A percentile compares a stretch with the other conserved stretches of the same genome.
Evolutionary conservation across 2,797 vertebrate genomes (phyloP).

Genomic region (Poecilia velifera): DNA sequence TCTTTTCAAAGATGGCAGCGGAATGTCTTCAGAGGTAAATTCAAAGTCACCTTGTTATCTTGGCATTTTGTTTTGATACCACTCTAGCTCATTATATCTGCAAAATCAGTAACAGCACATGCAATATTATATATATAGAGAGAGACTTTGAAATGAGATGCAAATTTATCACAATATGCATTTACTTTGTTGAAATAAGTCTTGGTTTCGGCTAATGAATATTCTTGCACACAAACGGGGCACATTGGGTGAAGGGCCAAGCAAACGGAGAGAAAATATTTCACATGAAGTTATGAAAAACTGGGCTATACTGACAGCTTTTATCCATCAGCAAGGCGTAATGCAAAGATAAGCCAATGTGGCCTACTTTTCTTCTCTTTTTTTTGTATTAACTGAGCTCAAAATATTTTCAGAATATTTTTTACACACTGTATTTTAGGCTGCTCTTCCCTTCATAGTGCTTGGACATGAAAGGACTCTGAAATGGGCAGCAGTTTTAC

Average conservation of each 20-base stretch:
- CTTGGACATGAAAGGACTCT: conserved; percentile 63
- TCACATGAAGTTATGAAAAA: conserved; percentile 58
- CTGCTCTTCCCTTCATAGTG: conserved; percentile 33
- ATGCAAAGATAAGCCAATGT: conserved; percentile 66
- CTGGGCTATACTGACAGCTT: conserved; percentile 67
- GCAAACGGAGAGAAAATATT: conserved; percentile 50
- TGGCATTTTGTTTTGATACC: conserved; percentile 67
- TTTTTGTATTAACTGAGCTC: conserved; percentile 55
- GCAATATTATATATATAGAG: not conserved
- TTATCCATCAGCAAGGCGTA: conserved; percentile 71
- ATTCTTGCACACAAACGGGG: not conserved
- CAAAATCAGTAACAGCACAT: conserved; percentile 41
- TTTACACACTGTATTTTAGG: conserved; percentile 60
- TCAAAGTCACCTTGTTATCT: conserved; percentile 82
- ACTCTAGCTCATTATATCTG: conserved; percentile 75
- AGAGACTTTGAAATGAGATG: conserved; percentile 57
- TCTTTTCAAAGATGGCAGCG: conserved; percentile 65
- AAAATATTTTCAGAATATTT: conserved; percentile 47
- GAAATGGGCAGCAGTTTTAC: conserved; percentile 57
- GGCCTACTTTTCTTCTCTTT: conserved; percentile 64
- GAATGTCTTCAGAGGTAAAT: conserved; percentile 71
- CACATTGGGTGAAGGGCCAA: conserved; percentile 50
- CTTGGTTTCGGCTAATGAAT: conserved; percentile 60
- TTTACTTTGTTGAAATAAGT: conserved; percentile 56
- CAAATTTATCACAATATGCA: conserved; percentile 64